Evolutionary conservation across 2,113 vertebrate species (phyloP), one percentile per base, ranked within the genome.

Genomic region (Mesembrinibis cayennensis): DNA sequence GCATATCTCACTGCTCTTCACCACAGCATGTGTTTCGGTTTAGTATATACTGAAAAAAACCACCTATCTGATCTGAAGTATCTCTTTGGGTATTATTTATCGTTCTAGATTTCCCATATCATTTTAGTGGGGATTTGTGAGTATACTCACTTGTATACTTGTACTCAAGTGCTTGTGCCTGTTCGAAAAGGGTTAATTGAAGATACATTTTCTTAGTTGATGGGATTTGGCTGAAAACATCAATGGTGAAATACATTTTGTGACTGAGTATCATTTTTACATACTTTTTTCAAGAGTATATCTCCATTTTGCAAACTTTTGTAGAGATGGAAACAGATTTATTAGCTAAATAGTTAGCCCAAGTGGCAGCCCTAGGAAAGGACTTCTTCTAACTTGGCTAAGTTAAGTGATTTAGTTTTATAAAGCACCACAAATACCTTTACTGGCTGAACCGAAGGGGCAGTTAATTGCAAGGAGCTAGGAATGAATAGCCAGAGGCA

Each of bases 381-480:
- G 8, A 18, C 4, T 86, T 88, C 71, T 86, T 70, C 65, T 74
- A 83, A 92, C 32, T 61, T 61, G 36, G 34, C 21, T 61, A 56
- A 76, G 10, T 52, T 40, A 69, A 69, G 40, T 80, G 66, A 80
- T 73, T 80, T 47, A 81, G 30, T 55, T 89, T 73, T 36, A 73
- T 91, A 95, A 93, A 81, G 66, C 34, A 73, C 34, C 72, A 89
- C 45, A 81, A 56, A 94, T 80, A 77, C 13, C 22, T 77, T 59
- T 76, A 69, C 21, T 66, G 49, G 25, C 23, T 90, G 53, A 82
- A 67, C 23, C 67, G 32, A 93, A 95, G 76, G 53, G 71, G 25
- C 88, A 95, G 56, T 40, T 96, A 94, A 90, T 71, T 93, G 61
- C 81, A 94, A 93, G 67, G 53, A 83, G 53, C 30, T 77, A 80